A percentile compares a stretch with the other conserved stretches of the same genome.
Evolutionary conservation across 2,113 vertebrate genomes (phyloP).

Genomic region (Epinephelus moara): DNA sequence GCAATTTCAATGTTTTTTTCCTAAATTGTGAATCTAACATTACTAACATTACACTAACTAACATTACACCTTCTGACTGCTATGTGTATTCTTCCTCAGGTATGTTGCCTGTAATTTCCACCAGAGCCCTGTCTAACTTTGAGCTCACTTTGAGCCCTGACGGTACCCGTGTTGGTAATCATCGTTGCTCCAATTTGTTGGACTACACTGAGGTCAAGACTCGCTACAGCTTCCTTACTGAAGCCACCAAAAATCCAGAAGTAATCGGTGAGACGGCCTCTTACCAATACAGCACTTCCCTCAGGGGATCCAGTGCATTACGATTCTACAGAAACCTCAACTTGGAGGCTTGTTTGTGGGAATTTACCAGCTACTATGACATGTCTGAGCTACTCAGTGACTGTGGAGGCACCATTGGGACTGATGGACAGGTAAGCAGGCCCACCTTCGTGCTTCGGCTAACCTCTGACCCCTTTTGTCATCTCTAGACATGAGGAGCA

Average conservation of each 20-base stretch:
- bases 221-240: constrained; percentile 91
- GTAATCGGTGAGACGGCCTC: constrained; percentile 89
- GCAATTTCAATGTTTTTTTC: neutral
- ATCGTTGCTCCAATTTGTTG: constrained; percentile 95
- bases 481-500: constrained; percentile 27
- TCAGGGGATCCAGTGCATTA: constrained; percentile 88
- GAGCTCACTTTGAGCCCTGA: constrained; percentile 95
- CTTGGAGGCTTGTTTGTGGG: constrained; percentile 95
- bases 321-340: constrained; percentile 95
- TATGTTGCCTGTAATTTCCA: constrained; percentile 94
- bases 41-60: neutral
- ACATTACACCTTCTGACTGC: neutral
- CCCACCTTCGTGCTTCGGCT: constrained; percentile 40
- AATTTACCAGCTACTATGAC: constrained; percentile 94
- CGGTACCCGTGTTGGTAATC: constrained; percentile 92
- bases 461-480: constrained; percentile 63
- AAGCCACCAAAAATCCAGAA: constrained; percentile 87
- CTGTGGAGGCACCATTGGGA: constrained; percentile 87
- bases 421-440: constrained; percentile 91
- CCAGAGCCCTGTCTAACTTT: constrained; percentile 93
- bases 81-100: constrained; percentile 78
- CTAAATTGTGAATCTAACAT: constrained; percentile 8
- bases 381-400: constrained; percentile 96
- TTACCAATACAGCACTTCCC: constrained; percentile 89
- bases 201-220: constrained; percentile 92